phyloP scores from a whole-genome alignment of 2,888 invertebrate genomes.

The Nomada ferruginata region DNA sequence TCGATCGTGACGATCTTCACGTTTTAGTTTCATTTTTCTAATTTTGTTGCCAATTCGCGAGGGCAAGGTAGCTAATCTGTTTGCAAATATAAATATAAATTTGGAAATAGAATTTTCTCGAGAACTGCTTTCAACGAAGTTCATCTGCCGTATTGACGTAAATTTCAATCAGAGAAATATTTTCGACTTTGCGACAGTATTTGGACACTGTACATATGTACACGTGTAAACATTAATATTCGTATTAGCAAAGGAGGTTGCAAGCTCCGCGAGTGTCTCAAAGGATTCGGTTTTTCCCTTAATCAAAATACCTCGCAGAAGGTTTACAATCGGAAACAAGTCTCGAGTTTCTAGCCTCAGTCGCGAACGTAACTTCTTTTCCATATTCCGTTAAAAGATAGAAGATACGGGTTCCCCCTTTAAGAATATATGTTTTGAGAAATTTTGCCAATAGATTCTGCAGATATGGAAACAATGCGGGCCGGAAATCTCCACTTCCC shows the following conservation, averaged over 20 bases:
- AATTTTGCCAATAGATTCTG: too few relatives aligned
- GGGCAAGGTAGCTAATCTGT: too few relatives aligned
- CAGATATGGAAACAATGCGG: too few relatives aligned
- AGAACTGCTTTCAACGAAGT: neutral
- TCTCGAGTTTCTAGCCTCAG: too few relatives aligned
- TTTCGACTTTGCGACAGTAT: neutral
- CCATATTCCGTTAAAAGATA: too few relatives aligned
- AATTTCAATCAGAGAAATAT: slow-evolving; percentile 8
- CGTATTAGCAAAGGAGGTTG: slow-evolving; percentile 24
- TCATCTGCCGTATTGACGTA: neutral
- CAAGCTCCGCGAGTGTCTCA: slow-evolving; percentile 18
- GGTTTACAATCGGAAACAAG: too few relatives aligned
- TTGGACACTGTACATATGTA: neutral
- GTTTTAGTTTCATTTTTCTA: neutral
- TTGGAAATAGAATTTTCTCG: neutral
- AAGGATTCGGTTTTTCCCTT: slow-evolving; percentile 23
- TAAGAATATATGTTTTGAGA: too few relatives aligned
- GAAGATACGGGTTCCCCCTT: too few relatives aligned
- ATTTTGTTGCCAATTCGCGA: too few relatives aligned
- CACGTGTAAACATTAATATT: slow-evolving; percentile 48
- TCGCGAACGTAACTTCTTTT: too few relatives aligned
- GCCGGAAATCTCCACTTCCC: neutral
- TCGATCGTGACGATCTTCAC: too few relatives aligned
- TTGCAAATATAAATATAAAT: too few relatives aligned
- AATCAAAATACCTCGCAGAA: neutral